These are phyloP conservation scores for Drosophila funebris DNA, from an alignment of 1,140 invertebrate species.

Conservation along the genomic window DNA sequence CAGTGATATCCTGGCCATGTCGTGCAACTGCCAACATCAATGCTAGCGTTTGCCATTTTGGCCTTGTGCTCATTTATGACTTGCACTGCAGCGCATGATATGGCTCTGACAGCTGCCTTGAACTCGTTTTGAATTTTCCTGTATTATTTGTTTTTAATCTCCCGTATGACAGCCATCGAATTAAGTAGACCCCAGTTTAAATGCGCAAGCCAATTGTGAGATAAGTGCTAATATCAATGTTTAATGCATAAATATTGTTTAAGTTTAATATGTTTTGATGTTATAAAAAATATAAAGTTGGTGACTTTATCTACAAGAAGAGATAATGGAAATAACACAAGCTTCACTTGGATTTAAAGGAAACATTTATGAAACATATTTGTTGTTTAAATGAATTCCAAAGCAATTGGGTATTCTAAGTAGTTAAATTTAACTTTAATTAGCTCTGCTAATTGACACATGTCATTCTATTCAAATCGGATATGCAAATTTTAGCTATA, in stretches of 20 bases:
- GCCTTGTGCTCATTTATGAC: slow-evolving; percentile 68
- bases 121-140: slow-evolving; percentile 25
- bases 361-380: too few relatives aligned
- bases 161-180: slow-evolving; percentile 43
- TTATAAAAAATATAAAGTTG: too few relatives aligned
- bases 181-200: not conserved
- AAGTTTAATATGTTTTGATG: not conserved
- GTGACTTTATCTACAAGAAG: not conserved
- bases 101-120: slow-evolving; percentile 35
- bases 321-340: not conserved
- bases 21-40: slow-evolving; percentile 57
- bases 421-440: too few relatives aligned
- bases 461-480: too few relatives aligned
- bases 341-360: too few relatives aligned
- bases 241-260: not conserved
- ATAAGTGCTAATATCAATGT: slow-evolving; percentile 21
- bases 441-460: too few relatives aligned
- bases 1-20: slow-evolving; percentile 12
- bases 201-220: slow-evolving; percentile 19
- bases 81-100: slow-evolving; percentile 17
- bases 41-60: slow-evolving; percentile 28
- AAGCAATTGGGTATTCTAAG: too few relatives aligned
- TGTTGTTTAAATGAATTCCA: too few relatives aligned
- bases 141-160: slow-evolving; percentile 76
- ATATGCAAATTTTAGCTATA: too few relatives aligned